Percentiles rank a stretch among this genome's conserved stretches.
Evolutionary conservation across 2,113 vertebrate genomes (phyloP).

Genomic region (Beaufortia kweichowensis): DNA sequence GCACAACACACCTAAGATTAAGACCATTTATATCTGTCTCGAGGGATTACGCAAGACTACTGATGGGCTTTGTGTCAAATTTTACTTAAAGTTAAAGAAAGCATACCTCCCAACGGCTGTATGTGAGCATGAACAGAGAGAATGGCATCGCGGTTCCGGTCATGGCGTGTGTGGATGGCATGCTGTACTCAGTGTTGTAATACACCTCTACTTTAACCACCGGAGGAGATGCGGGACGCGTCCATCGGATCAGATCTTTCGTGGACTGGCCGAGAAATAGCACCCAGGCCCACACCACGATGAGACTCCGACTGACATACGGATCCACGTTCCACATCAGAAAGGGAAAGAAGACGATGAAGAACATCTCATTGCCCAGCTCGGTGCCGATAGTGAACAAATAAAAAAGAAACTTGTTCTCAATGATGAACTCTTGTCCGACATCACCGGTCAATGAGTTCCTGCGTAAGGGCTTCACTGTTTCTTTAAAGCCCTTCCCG

Average conservation of each 20-base stretch:
- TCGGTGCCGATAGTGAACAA: slow-evolving; percentile 93
- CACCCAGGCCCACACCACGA: slow-evolving; percentile 94
- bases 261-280: slow-evolving; percentile 97
- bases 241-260: slow-evolving; percentile 94
- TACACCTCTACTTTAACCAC: slow-evolving; percentile 96
- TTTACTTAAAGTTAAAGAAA: not conserved
- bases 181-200: slow-evolving; percentile 98
- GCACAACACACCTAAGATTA: not conserved
- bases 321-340: slow-evolving; percentile 94
- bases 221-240: slow-evolving; percentile 90
- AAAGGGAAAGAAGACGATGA: slow-evolving; percentile 94
- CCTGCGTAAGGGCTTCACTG: slow-evolving; percentile 77
- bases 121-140: slow-evolving; percentile 87
- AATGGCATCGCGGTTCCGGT: slow-evolving; percentile 93
- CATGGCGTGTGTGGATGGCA: slow-evolving; percentile 99
- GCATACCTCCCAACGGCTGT: slow-evolving; percentile 91
- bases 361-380: slow-evolving; percentile 97
- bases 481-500: slow-evolving; percentile 22
- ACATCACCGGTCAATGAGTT: slow-evolving; percentile 91
- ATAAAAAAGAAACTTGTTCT: slow-evolving; percentile 88
- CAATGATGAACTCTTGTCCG: slow-evolving; percentile 84
- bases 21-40: not conserved
- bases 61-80: not conserved
- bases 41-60: not conserved
- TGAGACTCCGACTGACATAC: slow-evolving; percentile 86